Percentiles rank a stretch among this genome's conserved stretches.
These are phyloP conservation scores for Drosophila paracracens DNA, from an alignment of 2,888 invertebrate genomes.

Conservation along the genomic window DNA sequence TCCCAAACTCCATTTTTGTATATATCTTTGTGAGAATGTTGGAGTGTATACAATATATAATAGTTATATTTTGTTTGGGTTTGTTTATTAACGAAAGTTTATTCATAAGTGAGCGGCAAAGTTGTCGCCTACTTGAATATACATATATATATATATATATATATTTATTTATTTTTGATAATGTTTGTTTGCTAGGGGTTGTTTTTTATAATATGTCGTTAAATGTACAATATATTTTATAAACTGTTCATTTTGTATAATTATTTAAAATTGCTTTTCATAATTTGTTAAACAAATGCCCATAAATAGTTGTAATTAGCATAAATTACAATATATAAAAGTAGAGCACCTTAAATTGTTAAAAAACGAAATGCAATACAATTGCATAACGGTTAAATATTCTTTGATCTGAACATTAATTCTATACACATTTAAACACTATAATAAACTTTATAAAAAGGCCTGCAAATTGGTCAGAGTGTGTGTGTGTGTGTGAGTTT, in stretches of 20 bases:
- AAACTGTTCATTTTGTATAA: constrained; percentile 26
- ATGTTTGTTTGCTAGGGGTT: neutral
- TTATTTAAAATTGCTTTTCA: constrained; percentile 41
- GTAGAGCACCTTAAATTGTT: constrained; percentile 58
- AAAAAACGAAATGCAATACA: constrained; percentile 13
- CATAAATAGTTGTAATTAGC: constrained; percentile 24
- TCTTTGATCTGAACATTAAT: constrained; percentile 39
- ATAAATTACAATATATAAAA: constrained; percentile 35
- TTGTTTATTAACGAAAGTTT: constrained; percentile 28
- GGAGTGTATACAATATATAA: neutral
- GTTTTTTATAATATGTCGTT: constrained; percentile 4
- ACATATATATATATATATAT: neutral
- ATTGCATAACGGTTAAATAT: constrained; percentile 21
- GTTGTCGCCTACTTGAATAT: constrained; percentile 30
- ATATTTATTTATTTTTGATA: constrained; percentile 12
- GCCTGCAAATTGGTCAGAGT: constrained; percentile 57
- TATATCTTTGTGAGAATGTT: neutral
- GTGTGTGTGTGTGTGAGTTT: constrained; percentile 4
- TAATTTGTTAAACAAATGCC: constrained; percentile 50
- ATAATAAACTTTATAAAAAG: constrained; percentile 49
- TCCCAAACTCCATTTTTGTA: constrained; percentile 12
- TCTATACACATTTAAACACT: constrained; percentile 47
- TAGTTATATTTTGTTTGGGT: constrained; percentile 3
- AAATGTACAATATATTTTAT: constrained; percentile 38
- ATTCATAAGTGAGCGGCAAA: constrained; percentile 5